A percentile compares a stretch with the other conserved stretches of the same genome.
phyloP scores from a whole-genome alignment of 2,113 vertebrate species.

The Tenebrosternarchus preto region DNA sequence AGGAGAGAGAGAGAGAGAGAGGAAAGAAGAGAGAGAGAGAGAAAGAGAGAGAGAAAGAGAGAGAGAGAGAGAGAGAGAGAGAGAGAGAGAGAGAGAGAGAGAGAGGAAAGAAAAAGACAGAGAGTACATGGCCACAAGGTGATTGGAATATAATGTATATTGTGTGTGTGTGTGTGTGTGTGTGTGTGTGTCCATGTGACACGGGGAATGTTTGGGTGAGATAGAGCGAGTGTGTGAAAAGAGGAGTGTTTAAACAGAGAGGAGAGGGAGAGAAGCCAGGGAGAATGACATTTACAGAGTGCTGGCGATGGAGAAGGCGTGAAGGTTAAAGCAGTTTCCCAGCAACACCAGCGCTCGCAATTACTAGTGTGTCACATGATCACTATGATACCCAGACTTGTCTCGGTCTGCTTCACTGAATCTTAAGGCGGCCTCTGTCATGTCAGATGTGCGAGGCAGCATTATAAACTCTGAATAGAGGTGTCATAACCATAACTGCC shows the following conservation, averaged over 20 bases:
- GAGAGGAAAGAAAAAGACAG: slow-evolving; percentile 16
- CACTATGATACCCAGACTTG: slow-evolving; percentile 39
- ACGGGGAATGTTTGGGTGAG: slow-evolving; percentile 40
- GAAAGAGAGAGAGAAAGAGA: slow-evolving; percentile 45
- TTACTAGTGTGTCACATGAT: slow-evolving; percentile 44
- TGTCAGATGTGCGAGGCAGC: slow-evolving; percentile 28
- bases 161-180: slow-evolving; percentile 3
- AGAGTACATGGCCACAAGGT: slow-evolving; percentile 3
- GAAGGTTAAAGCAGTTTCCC: slow-evolving; percentile 75
- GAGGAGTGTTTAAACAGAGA: slow-evolving; percentile 54
- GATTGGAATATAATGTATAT: slow-evolving; percentile 26
- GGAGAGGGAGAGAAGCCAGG: slow-evolving; percentile 52
- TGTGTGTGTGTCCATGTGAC: slow-evolving; percentile 20
- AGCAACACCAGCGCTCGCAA: slow-evolving; percentile 49
- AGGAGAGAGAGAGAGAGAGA: no score
- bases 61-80: slow-evolving; percentile 10
- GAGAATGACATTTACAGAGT: slow-evolving; percentile 72
- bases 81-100: slow-evolving; percentile 25
- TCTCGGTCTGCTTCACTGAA: slow-evolving; percentile 34
- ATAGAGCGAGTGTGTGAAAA: slow-evolving; percentile 49
- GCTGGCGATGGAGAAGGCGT: slow-evolving; percentile 66
- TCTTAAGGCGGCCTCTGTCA: slow-evolving; percentile 32
- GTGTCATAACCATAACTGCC: background rate
- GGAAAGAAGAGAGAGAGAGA: slow-evolving; percentile 9
- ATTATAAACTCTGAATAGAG: slow-evolving; percentile 27